A percentile compares a stretch with the other conserved stretches of the same genome.
Evolutionary conservation across 1,140 invertebrate species (phyloP).

Genomic region (Planococcus citri): DNA sequence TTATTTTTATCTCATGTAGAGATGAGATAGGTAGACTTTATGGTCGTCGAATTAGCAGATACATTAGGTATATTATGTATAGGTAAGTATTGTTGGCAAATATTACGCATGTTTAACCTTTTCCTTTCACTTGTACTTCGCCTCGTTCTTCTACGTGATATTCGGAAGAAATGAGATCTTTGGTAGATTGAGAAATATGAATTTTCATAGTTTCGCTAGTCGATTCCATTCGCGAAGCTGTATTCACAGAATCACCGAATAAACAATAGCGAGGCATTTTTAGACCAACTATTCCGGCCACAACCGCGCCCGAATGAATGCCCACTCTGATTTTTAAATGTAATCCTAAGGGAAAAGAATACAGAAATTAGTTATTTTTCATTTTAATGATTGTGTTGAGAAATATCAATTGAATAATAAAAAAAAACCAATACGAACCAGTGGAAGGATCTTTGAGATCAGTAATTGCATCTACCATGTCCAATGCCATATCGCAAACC

Average conservation of each 20-base stretch:
- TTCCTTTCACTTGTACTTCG: constrained; percentile 73
- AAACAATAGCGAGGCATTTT: constrained; percentile 93
- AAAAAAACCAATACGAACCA: constrained; percentile 37
- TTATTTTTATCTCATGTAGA: background rate
- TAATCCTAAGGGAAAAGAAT: constrained; percentile 55
- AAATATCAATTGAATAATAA: background rate
- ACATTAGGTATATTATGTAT: too few species aligned
- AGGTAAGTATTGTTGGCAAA: too few species aligned
- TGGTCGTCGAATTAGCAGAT: too few species aligned
- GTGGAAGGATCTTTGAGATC: constrained; percentile 84
- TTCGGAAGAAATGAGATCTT: constrained; percentile 54
- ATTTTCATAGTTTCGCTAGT: constrained; percentile 85
- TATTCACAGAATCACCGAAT: constrained; percentile 88
- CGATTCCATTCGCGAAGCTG: constrained; percentile 82
- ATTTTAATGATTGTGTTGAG: background rate
- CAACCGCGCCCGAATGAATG: constrained; percentile 78
- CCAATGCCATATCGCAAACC: constrained; percentile 91
- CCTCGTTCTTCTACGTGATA: constrained; percentile 70
- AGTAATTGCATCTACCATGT: constrained; percentile 87
- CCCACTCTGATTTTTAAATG: constrained; percentile 82
- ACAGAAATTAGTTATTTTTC: background rate
- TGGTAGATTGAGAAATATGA: constrained; percentile 82
- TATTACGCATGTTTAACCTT: constrained; percentile 42
- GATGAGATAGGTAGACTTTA: too few species aligned
- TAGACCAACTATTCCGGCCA: constrained; percentile 85